Evolutionary conservation across 1,140 invertebrate genomes (phyloP).

Genomic region (Bombus terrestris): DNA sequence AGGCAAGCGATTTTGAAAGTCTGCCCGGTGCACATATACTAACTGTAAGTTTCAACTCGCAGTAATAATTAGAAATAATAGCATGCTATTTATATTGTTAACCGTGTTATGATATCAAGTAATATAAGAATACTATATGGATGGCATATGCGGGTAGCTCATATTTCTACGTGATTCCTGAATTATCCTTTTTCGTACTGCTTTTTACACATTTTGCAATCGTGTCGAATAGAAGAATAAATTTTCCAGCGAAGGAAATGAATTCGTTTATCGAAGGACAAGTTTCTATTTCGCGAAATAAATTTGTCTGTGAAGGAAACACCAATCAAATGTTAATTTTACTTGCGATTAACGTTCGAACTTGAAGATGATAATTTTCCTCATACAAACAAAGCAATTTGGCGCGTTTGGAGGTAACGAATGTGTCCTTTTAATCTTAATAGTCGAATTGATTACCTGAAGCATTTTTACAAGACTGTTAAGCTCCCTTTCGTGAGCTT

Average conservation of each 20-base stretch:
- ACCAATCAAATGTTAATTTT: background rate
- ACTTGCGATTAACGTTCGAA: background rate
- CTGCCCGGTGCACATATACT: background rate
- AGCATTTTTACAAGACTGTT: slow-evolving; percentile 28
- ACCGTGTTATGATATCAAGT: slow-evolving; percentile 11
- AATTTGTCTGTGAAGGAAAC: background rate
- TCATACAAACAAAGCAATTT: background rate
- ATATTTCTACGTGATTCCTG: slow-evolving; percentile 1
- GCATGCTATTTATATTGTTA: background rate
- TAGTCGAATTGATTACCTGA: slow-evolving; percentile 20
- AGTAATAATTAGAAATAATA: background rate
- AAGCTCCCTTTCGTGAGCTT: slow-evolving; percentile 4
- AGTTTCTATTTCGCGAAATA: background rate
- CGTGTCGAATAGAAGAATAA: too few species aligned
- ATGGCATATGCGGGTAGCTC: slow-evolving; percentile 4
- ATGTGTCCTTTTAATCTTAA: slow-evolving; percentile 35
- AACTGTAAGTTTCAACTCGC: background rate
- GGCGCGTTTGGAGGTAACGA: background rate
- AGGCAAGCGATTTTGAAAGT: background rate
- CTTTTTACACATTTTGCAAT: background rate
- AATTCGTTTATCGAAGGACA: slow-evolving; percentile 1
- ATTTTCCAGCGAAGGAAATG: slow-evolving; percentile 2
- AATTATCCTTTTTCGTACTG: background rate
- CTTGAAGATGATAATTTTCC: background rate
- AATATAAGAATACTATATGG: slow-evolving; percentile 1